Evolutionary conservation across 2,113 vertebrate species (phyloP), one percentile per base, ranked within the genome.

Genomic region (Dicaeum eximium): DNA sequence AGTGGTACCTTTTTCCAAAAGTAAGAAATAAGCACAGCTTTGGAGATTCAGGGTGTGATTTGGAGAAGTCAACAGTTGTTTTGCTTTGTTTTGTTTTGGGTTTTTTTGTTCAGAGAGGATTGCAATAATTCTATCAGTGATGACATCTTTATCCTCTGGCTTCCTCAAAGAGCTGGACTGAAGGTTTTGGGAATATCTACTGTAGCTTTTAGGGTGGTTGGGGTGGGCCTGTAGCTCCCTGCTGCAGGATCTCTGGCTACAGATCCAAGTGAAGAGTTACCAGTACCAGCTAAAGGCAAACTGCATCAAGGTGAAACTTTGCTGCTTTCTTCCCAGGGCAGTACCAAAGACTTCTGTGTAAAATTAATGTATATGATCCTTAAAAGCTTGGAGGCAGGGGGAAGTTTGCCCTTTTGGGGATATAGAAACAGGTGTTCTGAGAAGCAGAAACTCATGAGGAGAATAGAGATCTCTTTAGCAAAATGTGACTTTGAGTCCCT

Each of bases 41-140:
- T 97, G 97, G 97, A 98, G 96, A 96, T 97, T 97, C 98, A 98
- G 97, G 98, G 97, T 97, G 96, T n/a, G 7, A 95, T 96, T 95
- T 88, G 74, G 87, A 94, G 88, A 94, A 82, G 35, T 90, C 73
- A 74, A 13, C 54, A 79, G 22, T 58, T 57, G 50, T 35, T 72
- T 54, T 77, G 45, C 6, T 67, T 75, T 86, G 30, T 51, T 61
- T 51, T 71, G 27, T 11, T 85, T 66, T 16, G 15, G 15, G 2
- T 11, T 62, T 50, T 64, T 65, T 65, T 72, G 53, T 86, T 92
- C 62, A 58, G 96, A 95, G 82, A 96, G 70, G 62, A 79, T 83
- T 73, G 72, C 90, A 90, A 61, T 93, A 94, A 93, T 80, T 74
- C 11, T 90, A 11, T 40, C 15, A 35, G n/a, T 74, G 72, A 73